phyloP scores from a whole-genome alignment of 1,140 invertebrate genomes.

The Magallana angulata region DNA sequence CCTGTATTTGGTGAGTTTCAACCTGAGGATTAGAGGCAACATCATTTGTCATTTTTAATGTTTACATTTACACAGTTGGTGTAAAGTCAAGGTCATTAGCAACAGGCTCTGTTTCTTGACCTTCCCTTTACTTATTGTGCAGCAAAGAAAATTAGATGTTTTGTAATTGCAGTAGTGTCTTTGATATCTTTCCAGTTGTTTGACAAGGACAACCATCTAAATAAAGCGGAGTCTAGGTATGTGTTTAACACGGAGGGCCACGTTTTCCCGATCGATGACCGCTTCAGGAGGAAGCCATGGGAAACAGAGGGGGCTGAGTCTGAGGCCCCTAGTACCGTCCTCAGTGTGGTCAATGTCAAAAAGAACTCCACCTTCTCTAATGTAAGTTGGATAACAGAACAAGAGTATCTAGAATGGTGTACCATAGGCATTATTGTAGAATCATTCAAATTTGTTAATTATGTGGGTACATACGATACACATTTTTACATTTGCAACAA shows the following conservation, averaged over 20 bases:
- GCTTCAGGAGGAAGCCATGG: conserved; percentile 77
- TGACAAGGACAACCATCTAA: conserved; percentile 85
- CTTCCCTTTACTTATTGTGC: no score
- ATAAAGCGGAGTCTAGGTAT: conserved; percentile 82
- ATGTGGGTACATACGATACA: no score
- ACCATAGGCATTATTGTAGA: no score
- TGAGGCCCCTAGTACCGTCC: conserved; percentile 26
- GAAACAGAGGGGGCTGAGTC: conserved; percentile 43
- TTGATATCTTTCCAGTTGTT: conserved; percentile 82
- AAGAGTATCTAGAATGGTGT: no score
- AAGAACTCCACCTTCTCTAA: conserved; percentile 64
- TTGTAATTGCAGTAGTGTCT: background rate
- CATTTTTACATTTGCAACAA: no score
- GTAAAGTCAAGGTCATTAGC: no score
- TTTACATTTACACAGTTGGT: no score
- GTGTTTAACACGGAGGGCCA: conserved; percentile 87
- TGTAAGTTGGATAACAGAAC: conserved; percentile 53
- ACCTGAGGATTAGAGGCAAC: no score
- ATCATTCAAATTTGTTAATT: no score
- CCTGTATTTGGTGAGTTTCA: conserved; percentile 86
- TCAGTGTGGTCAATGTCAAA: conserved; percentile 63
- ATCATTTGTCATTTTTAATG: no score
- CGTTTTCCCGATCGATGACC: conserved; percentile 82
- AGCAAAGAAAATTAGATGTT: no score
- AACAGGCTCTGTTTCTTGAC: no score